Percentiles rank a stretch among this genome's conserved stretches.
These are phyloP conservation scores for Formicarius rufipectus DNA, from an alignment of 2,113 vertebrate species.

Conservation along the genomic window DNA sequence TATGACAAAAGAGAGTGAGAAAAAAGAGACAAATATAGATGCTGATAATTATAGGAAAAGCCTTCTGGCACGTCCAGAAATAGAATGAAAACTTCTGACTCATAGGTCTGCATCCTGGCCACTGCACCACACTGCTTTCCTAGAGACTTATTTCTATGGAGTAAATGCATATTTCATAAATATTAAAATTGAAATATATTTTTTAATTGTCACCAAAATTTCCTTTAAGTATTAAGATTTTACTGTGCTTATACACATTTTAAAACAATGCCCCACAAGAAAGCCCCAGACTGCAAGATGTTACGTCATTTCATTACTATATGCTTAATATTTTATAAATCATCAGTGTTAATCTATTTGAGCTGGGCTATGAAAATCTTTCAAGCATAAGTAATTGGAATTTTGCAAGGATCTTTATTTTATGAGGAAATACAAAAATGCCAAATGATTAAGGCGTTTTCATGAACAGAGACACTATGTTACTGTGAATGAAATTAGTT, in stretches of 20 bases:
- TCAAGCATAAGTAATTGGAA: neutral
- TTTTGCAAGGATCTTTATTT: conserved; percentile 7
- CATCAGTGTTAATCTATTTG: neutral
- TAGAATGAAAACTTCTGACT: conserved; percentile 43
- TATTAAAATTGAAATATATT: neutral
- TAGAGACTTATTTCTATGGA: neutral
- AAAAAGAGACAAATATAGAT: conserved; percentile 49
- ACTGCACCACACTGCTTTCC: neutral
- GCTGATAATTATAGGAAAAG: conserved; percentile 54
- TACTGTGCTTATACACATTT: neutral
- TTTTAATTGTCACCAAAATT: neutral
- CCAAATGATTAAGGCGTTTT: conserved; percentile 1
- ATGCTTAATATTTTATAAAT: neutral
- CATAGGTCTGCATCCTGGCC: conserved; percentile 37
- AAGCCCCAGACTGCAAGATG: neutral
- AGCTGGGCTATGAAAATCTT: neutral
- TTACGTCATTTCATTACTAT: neutral
- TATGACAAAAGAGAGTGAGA: neutral
- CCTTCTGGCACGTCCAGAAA: conserved; percentile 41
- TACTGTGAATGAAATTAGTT: conserved; percentile 13
- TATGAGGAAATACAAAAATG: neutral
- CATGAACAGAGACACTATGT: neutral
- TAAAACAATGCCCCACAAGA: neutral
- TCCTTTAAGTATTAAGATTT: neutral
- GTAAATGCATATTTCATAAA: neutral